Conservation (phyloP, 1,140 invertebrate species). For the Drosophila pallidifrons region DNA sequence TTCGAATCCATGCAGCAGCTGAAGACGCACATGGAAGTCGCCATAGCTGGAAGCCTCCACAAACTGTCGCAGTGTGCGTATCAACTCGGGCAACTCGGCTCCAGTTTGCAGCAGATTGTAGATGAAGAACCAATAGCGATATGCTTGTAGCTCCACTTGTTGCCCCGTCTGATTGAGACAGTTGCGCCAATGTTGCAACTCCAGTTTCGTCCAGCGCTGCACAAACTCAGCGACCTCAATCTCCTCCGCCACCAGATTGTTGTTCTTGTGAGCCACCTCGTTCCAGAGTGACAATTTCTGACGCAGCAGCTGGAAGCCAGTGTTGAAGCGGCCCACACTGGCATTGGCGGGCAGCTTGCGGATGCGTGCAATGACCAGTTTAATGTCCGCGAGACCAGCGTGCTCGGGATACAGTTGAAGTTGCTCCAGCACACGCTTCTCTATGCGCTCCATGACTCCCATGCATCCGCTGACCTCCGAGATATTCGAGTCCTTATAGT, state of each 20-base stretch:
- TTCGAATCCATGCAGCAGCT: slow-evolving; percentile 87
- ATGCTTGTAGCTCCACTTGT: slow-evolving; percentile 88
- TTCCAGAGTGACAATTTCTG: slow-evolving; percentile 96
- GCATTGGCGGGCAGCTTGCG: slow-evolving; percentile 91
- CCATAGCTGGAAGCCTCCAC: slow-evolving; percentile 94
- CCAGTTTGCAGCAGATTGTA: slow-evolving; percentile 88
- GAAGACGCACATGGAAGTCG: slow-evolving; percentile 93
- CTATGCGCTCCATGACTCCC: slow-evolving; percentile 89
- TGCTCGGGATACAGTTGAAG: slow-evolving; percentile 95
- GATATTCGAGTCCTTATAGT: slow-evolving; percentile 95
- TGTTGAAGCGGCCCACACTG: slow-evolving; percentile 94
- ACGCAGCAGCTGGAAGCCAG: slow-evolving; percentile 95
- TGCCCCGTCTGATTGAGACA: slow-evolving; percentile 89
- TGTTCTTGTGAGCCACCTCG: slow-evolving; percentile 93
- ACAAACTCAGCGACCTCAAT: slow-evolving; percentile 91
- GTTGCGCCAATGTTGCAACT: slow-evolving; percentile 94
- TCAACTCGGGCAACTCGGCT: slow-evolving; percentile 64
- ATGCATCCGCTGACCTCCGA: slow-evolving; percentile 91
- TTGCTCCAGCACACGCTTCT: slow-evolving; percentile 88
- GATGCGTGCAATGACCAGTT: slow-evolving; percentile 90
- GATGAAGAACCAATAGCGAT: slow-evolving; percentile 96
- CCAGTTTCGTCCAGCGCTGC: slow-evolving; percentile 95
- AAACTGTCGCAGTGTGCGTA: slow-evolving; percentile 90
- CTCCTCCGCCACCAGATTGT: slow-evolving; percentile 91
- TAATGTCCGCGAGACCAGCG: slow-evolving; percentile 92